A percentile compares a stretch with the other conserved stretches of the same genome.
These are phyloP conservation scores for Choreutis nemorana DNA, from an alignment of 2,888 invertebrate genomes.

Conservation along the genomic window DNA sequence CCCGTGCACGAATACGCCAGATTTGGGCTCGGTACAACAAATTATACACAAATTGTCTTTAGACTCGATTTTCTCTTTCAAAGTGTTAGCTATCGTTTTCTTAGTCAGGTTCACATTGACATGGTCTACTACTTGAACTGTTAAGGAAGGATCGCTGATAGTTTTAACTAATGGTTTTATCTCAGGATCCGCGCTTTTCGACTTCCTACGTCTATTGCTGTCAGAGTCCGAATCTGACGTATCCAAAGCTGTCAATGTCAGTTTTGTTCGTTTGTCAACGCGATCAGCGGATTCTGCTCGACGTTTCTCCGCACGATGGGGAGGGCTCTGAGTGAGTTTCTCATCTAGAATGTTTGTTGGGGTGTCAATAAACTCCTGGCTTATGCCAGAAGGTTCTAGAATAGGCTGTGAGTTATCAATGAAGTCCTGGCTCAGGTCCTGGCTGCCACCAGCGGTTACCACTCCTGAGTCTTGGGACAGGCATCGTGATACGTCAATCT, in stretches of 20 bases:
- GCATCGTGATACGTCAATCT: conserved; percentile 16
- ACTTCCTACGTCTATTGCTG: conserved; percentile 11
- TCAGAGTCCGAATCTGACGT: conserved; percentile 22
- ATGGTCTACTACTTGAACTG: conserved; percentile 21
- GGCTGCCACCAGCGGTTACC: conserved; percentile 28
- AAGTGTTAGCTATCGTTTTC: conserved; percentile 23
- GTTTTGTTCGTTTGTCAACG: conserved; percentile 23
- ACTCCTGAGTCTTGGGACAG: conserved; percentile 42
- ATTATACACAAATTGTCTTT: conserved; percentile 64
- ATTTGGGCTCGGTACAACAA: conserved; percentile 69
- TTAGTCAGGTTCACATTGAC: conserved; percentile 22
- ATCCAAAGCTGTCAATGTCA: conserved; percentile 15
- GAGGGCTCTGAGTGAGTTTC: conserved; percentile 8
- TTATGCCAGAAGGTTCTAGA: conserved; percentile 3
- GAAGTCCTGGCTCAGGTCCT: conserved; percentile 23
- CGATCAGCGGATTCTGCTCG: conserved; percentile 30
- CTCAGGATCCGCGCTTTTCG: conserved; percentile 12
- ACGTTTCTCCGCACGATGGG: conserved; percentile 16
- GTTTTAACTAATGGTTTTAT: conserved; percentile 38
- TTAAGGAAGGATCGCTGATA: conserved; percentile 46
- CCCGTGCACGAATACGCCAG: conserved; percentile 74
- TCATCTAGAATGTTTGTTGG: conserved; percentile 4
- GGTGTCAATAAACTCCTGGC: conserved; percentile 6
- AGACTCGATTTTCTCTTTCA: conserved; percentile 27
- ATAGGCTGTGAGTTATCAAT: too few relatives aligned